These are phyloP conservation scores for Chloroclysta siterata DNA, from an alignment of 2,888 invertebrate genomes.

Conservation along the genomic window DNA sequence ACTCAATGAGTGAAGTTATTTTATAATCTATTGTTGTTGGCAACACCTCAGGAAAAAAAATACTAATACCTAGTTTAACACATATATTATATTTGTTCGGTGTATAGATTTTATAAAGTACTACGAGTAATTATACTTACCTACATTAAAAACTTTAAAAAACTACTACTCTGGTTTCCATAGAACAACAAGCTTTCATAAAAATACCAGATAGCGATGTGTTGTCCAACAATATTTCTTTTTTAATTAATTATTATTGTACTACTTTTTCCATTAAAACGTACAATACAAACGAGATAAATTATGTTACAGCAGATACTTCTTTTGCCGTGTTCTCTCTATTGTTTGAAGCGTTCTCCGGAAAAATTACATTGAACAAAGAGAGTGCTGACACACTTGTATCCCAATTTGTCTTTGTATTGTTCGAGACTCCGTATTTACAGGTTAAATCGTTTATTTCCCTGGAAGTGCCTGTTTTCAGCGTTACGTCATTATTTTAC, in stretches of 20 bases:
- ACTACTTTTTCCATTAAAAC: constrained; percentile 18
- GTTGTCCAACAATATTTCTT: not conserved
- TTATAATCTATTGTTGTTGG: no score
- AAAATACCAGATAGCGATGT: no score
- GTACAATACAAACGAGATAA: constrained; percentile 26
- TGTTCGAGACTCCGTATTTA: constrained; percentile 66
- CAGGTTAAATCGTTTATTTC: constrained; percentile 52
- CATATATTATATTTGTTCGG: no score
- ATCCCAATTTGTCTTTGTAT: constrained; percentile 70
- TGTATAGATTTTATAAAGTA: no score
- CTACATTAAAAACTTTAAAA: no score
- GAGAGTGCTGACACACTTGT: constrained; percentile 64
- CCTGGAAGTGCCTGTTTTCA: constrained; percentile 37
- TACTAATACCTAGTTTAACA: no score
- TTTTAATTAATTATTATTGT: not conserved
- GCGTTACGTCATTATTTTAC: constrained; percentile 35
- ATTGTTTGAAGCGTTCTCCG: constrained; percentile 59
- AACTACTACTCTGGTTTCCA: no score
- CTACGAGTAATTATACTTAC: no score
- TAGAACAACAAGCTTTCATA: no score
- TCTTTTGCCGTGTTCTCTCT: constrained; percentile 27
- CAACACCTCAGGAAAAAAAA: no score
- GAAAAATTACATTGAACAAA: constrained; percentile 69
- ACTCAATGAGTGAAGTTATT: no score
- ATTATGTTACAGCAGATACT: constrained; percentile 26